Evolutionary conservation across 2,888 invertebrate species (phyloP).

Genomic region (Drosophila lutescens): DNA sequence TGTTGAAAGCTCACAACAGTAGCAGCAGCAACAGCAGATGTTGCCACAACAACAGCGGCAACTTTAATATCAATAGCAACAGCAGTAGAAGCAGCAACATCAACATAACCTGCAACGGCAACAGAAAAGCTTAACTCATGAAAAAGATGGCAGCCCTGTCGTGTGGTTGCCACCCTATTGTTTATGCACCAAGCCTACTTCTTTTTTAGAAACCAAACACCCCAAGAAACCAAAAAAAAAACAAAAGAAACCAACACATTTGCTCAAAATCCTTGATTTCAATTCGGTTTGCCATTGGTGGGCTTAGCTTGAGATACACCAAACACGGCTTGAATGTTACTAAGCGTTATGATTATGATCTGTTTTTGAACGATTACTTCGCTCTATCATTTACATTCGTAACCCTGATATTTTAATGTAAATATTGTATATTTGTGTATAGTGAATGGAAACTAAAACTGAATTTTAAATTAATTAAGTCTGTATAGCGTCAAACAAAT

Average conservation of each 20-base stretch:
- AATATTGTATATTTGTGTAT: constrained; percentile 82
- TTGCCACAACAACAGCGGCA: background rate
- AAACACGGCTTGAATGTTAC: constrained; percentile 52
- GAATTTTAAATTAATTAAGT: constrained; percentile 77
- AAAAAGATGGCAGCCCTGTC: constrained; percentile 33
- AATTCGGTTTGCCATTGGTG: constrained; percentile 36
- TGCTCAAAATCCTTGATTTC: constrained; percentile 69
- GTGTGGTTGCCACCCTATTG: constrained; percentile 9
- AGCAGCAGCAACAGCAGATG: background rate
- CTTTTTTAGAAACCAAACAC: constrained; percentile 13
- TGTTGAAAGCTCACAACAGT: constrained; percentile 63
- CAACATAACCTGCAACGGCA: background rate
- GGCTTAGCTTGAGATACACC: constrained; percentile 42
- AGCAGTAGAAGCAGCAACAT: background rate
- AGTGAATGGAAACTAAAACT: constrained; percentile 61
- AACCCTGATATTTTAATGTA: constrained; percentile 66
- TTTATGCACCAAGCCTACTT: constrained; percentile 28
- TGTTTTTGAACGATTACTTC: constrained; percentile 36
- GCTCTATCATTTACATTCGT: constrained; percentile 56
- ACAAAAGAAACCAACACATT: constrained; percentile 58
- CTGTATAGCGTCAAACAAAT: constrained; percentile 72
- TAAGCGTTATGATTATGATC: constrained; percentile 36
- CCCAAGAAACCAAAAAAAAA: constrained; percentile 2
- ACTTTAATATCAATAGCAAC: background rate
- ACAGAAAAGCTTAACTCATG: constrained; percentile 30